phyloP scores from a whole-genome alignment of 2,797 vertebrate species.

The Rhinogobio ventralis region DNA sequence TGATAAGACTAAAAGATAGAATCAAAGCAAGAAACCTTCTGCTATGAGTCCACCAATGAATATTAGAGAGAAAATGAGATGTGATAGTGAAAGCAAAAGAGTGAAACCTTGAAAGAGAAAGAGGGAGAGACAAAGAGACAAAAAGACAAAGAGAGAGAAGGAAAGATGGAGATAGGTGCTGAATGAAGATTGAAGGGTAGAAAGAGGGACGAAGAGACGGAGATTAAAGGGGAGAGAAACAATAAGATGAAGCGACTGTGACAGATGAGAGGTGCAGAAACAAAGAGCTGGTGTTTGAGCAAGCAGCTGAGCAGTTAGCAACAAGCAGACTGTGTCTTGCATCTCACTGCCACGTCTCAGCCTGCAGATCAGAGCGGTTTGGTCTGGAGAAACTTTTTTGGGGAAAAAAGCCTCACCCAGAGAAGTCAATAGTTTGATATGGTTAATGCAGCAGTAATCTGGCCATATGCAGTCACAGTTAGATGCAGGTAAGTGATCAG shows the following conservation, averaged over 20 bases:
- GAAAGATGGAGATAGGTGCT: slow-evolving; percentile 14
- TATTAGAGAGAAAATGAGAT: slow-evolving; percentile 29
- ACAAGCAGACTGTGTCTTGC: slow-evolving; percentile 5
- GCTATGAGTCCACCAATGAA: slow-evolving; percentile 46
- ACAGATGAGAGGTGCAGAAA: slow-evolving; percentile 32
- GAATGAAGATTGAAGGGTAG: slow-evolving; percentile 34
- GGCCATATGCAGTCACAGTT: neutral
- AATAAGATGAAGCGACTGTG: slow-evolving; percentile 60
- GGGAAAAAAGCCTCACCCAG: neutral
- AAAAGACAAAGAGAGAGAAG: slow-evolving; percentile 18
- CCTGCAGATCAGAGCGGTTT: neutral
- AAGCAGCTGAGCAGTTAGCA: slow-evolving; percentile 33
- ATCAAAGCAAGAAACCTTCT: slow-evolving; percentile 58
- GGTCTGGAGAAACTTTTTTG: neutral
- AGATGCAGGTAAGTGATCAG: neutral
- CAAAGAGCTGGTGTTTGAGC: slow-evolving; percentile 36
- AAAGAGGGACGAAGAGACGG: slow-evolving; percentile 65
- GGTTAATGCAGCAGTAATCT: slow-evolving; percentile 4
- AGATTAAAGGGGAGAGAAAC: slow-evolving; percentile 69
- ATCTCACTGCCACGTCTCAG: slow-evolving; percentile 27
- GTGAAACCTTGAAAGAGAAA: slow-evolving; percentile 33
- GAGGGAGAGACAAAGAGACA: slow-evolving; percentile 4
- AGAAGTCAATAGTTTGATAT: slow-evolving; percentile 14
- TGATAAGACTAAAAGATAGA: slow-evolving; percentile 52
- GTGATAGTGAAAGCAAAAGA: slow-evolving; percentile 31